These are phyloP conservation scores for Tyrannus savana DNA, from an alignment of 2,113 vertebrate genomes.

Conservation along the genomic window DNA sequence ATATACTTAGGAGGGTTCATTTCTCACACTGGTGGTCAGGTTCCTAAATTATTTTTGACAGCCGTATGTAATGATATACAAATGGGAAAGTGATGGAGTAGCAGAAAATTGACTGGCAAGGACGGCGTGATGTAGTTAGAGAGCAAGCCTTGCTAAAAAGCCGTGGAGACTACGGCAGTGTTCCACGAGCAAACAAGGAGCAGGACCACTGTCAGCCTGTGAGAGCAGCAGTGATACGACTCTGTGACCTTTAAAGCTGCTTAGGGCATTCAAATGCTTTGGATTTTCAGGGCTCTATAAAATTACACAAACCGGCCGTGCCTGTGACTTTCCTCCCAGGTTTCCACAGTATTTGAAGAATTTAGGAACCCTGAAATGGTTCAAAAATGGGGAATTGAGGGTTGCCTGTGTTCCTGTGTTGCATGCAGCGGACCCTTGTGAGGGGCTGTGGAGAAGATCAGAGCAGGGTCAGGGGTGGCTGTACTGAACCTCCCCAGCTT, in stretches of 20 bases:
- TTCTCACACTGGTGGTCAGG: constrained; percentile 33
- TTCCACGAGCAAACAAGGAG: background rate
- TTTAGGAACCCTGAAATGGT: background rate
- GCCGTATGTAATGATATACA: constrained; percentile 25
- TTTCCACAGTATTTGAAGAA: background rate
- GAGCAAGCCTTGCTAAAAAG: background rate
- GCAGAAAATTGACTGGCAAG: constrained; percentile 65
- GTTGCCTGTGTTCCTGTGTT: accelerated
- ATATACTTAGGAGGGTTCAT: constrained; percentile 5
- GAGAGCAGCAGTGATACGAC: background rate
- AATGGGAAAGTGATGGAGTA: constrained; percentile 61
- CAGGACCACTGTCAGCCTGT: background rate
- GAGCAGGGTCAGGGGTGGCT: background rate
- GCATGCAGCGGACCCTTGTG: background rate
- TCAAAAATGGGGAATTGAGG: background rate
- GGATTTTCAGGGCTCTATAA: background rate
- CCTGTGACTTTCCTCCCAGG: background rate
- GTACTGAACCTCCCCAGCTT: accelerated
- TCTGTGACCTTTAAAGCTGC: constrained; percentile 5
- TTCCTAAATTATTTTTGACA: constrained; percentile 66
- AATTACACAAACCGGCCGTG: background rate
- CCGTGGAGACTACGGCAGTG: background rate
- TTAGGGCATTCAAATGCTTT: background rate
- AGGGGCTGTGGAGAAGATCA: accelerated
- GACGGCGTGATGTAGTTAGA: background rate